A percentile compares a stretch with the other conserved stretches of the same genome.
Evolutionary conservation across 2,888 invertebrate species (phyloP).

Genomic region (Campoletis raptor): DNA sequence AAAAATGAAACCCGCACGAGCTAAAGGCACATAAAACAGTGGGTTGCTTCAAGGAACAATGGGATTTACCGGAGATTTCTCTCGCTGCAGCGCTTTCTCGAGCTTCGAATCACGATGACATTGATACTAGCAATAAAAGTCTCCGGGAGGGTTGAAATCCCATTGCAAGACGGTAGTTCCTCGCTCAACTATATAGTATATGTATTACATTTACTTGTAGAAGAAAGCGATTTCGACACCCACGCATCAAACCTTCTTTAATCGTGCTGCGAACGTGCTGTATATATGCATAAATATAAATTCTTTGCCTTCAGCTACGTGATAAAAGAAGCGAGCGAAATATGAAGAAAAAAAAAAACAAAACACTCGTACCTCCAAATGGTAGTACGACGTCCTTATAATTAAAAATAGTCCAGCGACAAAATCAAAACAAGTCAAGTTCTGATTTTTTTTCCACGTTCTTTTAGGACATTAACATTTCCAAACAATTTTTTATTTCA

Average conservation of each 20-base stretch:
- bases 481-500: too few species aligned
- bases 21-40: constrained; percentile 49
- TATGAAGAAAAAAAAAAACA: neutral
- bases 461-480: too few species aligned
- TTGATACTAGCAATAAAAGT: constrained; percentile 70
- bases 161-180: constrained; percentile 58
- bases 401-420: neutral
- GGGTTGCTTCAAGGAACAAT: constrained; percentile 61
- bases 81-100: constrained; percentile 22
- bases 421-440: neutral
- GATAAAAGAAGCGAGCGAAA: neutral
- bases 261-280: constrained; percentile 22
- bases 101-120: constrained; percentile 66
- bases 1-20: constrained; percentile 44
- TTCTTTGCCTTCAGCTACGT: neutral
- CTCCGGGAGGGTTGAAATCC: constrained; percentile 52
- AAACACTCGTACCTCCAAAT: neutral
- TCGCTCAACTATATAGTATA: neutral
- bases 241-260: constrained; percentile 50
- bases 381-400: neutral
- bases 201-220: constrained; percentile 16
- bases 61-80: constrained; percentile 63
- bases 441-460: neutral
- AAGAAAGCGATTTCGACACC: constrained; percentile 53
- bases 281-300: neutral